A percentile compares a stretch with the other conserved stretches of the same genome.
Evolutionary conservation across 2,113 vertebrate species (phyloP).

Genomic region (Tamias sibiricus): DNA sequence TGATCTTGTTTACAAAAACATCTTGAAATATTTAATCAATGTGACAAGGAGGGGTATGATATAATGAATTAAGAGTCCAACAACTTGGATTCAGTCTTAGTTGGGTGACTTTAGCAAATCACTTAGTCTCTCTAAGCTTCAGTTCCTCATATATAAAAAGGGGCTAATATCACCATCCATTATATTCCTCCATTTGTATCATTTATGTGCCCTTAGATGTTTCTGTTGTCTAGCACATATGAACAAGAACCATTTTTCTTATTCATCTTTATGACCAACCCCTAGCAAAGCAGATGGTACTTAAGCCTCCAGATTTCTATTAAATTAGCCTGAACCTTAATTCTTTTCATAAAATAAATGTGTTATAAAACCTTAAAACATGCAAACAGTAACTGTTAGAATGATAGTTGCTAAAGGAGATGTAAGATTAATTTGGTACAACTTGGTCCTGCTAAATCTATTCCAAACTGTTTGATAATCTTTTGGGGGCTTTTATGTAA

Average conservation of each 20-base stretch:
- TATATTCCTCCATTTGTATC: background rate
- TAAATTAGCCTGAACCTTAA: constrained; percentile 7
- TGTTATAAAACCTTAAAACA: background rate
- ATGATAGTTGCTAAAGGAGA: background rate
- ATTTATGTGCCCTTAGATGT: background rate
- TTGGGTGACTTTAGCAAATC: background rate
- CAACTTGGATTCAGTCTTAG: background rate
- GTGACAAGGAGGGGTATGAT: background rate
- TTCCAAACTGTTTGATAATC: background rate
- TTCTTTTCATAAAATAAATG: constrained; percentile 24
- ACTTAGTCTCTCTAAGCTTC: background rate
- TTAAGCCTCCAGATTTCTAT: background rate
- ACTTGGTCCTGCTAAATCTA: background rate
- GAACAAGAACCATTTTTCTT: background rate
- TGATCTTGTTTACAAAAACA: background rate
- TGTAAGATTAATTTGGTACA: background rate
- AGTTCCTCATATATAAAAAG: background rate
- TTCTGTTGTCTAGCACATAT: background rate
- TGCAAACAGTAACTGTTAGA: background rate
- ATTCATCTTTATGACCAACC: background rate
- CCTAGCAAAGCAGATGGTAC: background rate
- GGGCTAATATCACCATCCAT: background rate
- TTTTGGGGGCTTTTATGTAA: background rate
- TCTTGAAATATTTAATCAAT: constrained; percentile 3
- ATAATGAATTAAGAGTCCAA: background rate